Evolutionary conservation across 2,888 invertebrate genomes (phyloP).

Genomic region (Adela reaumurella): DNA sequence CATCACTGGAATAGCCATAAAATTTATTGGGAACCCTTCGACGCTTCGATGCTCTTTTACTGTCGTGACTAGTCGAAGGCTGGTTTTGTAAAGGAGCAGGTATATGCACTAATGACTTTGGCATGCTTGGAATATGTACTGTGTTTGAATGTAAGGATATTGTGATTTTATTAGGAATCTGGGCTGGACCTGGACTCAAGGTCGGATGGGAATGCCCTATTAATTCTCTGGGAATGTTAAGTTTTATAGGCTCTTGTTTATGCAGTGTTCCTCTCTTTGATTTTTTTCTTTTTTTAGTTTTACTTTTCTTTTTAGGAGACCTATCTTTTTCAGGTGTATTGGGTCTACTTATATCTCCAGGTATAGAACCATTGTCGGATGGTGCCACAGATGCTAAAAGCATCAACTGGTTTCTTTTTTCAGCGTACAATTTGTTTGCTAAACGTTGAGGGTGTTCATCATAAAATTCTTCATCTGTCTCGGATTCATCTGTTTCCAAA

Average conservation of each 20-base stretch:
- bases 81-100: neutral
- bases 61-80: constrained; percentile 50
- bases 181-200: constrained; percentile 16
- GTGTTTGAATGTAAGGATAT: constrained; percentile 50
- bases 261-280: constrained; percentile 52
- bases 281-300: constrained; percentile 67
- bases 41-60: constrained; percentile 73
- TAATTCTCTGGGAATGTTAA: constrained; percentile 58
- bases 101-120: constrained; percentile 17
- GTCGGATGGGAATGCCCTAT: constrained; percentile 30
- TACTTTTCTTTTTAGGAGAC: constrained; percentile 39
- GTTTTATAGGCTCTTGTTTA: constrained; percentile 52
- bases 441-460: constrained; percentile 76
- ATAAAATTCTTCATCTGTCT: constrained; percentile 86
- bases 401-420: constrained; percentile 69
- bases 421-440: constrained; percentile 68
- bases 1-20: constrained; percentile 85
- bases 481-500: constrained; percentile 79
- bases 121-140: constrained; percentile 41
- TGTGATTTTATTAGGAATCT: constrained; percentile 43
- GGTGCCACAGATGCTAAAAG: constrained; percentile 61
- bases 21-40: constrained; percentile 80
- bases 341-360: constrained; percentile 62
- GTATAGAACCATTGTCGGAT: constrained; percentile 52
- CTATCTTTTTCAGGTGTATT: constrained; percentile 54